Evolutionary conservation across 37 sponge, comb jelly and placozoan species (phyloP), one percentile per base, ranked within the genome.

Genomic region (Theonella swinhoei): DNA sequence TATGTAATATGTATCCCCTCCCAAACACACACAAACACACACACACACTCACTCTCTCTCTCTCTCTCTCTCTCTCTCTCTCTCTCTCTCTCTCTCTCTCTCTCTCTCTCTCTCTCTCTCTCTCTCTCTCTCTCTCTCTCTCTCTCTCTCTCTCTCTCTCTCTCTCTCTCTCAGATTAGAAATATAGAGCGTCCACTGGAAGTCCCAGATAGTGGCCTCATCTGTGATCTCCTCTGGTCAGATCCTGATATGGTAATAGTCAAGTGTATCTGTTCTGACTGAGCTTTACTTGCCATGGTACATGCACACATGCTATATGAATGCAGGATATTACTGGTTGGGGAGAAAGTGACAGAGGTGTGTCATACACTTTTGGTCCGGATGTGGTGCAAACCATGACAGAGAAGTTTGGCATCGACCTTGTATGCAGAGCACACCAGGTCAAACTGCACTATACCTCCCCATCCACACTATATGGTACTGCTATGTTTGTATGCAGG

Each of bases 271-370:
- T 59, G 20, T 59, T 14, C 19, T 59, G 19, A 59, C 19, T 14
- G 61, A 22, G 14, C 20, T 59, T 59, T 59, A 59, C 20, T 22
- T 20, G 20, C 20, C 20, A 59, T 59, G 61, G 14, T 22, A 20
- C 61, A 22, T 59, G 20, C 20, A 59, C 20, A 20, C 20, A 59
- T 22, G 61, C 20, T 22, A 20, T n/a, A n/a, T n/a, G n/a, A n/a
- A 26, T 58, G 3, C 74, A 96, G 94, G 98, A 97, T 42, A 90
- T 97, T 19, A 64, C 83, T 2, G 98, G 98, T 3, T 97, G 96
- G 94, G 98, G 98, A n/a, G 98, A 97, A 41, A 97, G 83, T 85
- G 98, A 98, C 68, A 62, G 97, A 58, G 97, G 97, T 1, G 94
- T 96, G 34, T 93, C 94, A 60, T 96, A 92, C 79, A 96, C 97